Percentiles rank a stretch among this genome's conserved stretches.
Evolutionary conservation across 2,888 invertebrate species (phyloP).

Genomic region (Pterobdella sp.): DNA sequence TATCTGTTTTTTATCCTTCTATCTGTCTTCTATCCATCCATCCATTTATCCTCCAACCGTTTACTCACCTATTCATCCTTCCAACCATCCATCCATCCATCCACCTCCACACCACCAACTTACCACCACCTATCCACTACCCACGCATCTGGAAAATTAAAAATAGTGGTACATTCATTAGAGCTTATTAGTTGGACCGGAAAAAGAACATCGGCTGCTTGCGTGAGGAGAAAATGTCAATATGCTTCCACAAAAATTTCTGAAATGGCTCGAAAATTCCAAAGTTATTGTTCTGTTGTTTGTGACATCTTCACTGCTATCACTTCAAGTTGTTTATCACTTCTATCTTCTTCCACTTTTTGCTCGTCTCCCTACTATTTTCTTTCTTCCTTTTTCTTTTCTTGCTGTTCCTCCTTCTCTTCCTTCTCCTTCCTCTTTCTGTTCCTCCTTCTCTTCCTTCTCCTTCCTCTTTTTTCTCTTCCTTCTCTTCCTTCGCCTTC

Average conservation of each 20-base stretch:
- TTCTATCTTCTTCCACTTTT: background rate
- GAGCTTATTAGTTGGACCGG: too few relatives aligned
- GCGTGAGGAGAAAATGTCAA: too few relatives aligned
- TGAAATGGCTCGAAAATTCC: too few relatives aligned
- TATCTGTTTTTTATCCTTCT: background rate
- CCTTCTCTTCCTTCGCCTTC: background rate
- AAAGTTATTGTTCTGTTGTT: background rate
- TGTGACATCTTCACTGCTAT: background rate
- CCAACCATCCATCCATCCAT: conserved; percentile 11
- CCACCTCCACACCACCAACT: background rate
- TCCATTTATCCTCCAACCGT: background rate
- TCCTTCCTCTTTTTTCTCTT: background rate
- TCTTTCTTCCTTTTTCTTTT: background rate
- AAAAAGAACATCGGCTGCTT: too few relatives aligned
- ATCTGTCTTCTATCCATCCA: background rate
- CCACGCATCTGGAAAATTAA: too few relatives aligned
- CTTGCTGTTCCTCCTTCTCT: background rate
- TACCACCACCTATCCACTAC: background rate
- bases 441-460: background rate
- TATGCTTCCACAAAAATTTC: too few relatives aligned
- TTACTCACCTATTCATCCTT: background rate
- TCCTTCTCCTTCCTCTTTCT: background rate
- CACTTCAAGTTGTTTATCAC: background rate
- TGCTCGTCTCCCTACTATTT: background rate
- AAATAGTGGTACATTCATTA: too few relatives aligned